phyloP scores from a whole-genome alignment of 2,797 vertebrate genomes.

The Bradypodion ventrale region DNA sequence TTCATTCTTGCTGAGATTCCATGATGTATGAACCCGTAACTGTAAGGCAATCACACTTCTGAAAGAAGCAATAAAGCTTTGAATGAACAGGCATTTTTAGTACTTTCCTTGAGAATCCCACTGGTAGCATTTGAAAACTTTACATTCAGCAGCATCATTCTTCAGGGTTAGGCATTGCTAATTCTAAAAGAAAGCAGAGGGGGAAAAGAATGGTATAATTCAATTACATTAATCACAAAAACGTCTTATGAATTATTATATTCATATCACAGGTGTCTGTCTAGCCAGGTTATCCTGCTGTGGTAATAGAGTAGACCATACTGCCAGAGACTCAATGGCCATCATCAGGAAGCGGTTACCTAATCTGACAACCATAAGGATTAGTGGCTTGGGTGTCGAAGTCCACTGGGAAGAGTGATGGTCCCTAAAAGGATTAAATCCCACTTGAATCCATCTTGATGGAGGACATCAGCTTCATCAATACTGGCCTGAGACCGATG shows the following conservation, averaged over 20 bases:
- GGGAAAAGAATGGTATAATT: neutral
- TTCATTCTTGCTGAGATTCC: neutral
- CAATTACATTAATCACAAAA: conserved; percentile 7
- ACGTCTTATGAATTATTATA: conserved; percentile 18
- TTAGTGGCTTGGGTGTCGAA: no score
- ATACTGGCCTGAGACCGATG: no score
- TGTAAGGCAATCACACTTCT: neutral
- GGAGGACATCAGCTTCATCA: no score
- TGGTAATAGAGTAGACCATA: no score
- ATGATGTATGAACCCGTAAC: conserved; percentile 21
- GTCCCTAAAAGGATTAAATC: no score
- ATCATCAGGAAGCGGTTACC: no score
- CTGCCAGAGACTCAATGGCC: no score
- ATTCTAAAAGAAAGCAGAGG: neutral
- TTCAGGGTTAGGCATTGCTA: neutral
- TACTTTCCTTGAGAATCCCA: conserved; percentile 29
- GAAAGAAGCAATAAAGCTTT: conserved; percentile 32
- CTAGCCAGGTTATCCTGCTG: no score
- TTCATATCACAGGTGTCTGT: no score
- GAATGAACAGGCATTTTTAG: conserved; percentile 19
- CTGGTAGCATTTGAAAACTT: conserved; percentile 21
- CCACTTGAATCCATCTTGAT: no score
- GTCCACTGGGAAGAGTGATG: no score
- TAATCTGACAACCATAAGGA: no score
- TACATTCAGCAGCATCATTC: conserved; percentile 24